Base-by-base conservation (phyloP, 2,113 vertebrate species). In the Xiphophorus hellerii region DNA sequence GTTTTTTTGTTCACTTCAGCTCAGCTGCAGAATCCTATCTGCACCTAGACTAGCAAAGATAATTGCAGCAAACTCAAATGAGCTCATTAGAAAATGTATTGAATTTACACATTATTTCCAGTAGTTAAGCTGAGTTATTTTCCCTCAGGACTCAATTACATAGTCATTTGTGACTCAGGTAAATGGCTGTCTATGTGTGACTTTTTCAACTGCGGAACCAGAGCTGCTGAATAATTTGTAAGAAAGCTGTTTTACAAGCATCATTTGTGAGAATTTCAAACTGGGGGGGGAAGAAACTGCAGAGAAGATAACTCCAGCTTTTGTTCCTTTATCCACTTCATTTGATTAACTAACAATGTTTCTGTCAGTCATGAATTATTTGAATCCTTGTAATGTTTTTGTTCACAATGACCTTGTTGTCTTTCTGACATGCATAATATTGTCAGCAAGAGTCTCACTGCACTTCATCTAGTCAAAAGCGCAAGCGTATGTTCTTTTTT, bases 31-130 rank as follows among this genome's bases (percentile, higher is more conserved):
- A 96, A 95, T 95, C 95, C 95, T 93, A 96, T 95, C 96, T 95
- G 94, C 95, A 95, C 94, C 74, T 72, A 77, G 79, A 84, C 85
- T 72, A 81, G 75, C 89, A 93, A 90, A 90, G 92, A 90, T 93
- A 92, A 93, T 92, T 92, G 88, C 91, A 27, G 88, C 86, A 84
- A 91, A 93, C 90, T 84, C 84, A 96, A 97, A 98, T 97, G 95
- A 96, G 96, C 96, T 97, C 96, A 97, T 97, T 97, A 97, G 95
- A 93, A 96, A 96, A 96, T 90, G 90, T 96, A 96, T 95, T 96
- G 96, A 97, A 97, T 97, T 96, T 96, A 96, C 96, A 96, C 96
- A 97, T 97, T 96, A 97, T 96, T 97, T 97, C 96, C 95, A 96
- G 96, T 97, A 96, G 95, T 97, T 97, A 97, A 97, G 95, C 95